Evolutionary conservation across 2,113 vertebrate species (phyloP).

Genomic region (Strix uralensis): DNA sequence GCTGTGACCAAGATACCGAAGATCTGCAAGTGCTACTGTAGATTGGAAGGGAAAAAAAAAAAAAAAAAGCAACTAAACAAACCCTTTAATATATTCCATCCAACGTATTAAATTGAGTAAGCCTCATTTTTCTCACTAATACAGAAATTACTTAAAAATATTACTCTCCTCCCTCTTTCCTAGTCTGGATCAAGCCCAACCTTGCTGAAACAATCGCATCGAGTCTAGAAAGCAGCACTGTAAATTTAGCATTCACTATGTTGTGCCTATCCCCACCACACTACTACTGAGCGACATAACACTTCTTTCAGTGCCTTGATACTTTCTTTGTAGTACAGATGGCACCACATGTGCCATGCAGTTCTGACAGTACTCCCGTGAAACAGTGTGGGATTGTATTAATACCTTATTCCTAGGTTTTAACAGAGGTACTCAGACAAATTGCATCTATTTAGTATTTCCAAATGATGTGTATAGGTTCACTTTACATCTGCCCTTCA

Average conservation of each 20-base stretch:
- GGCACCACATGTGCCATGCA: background rate
- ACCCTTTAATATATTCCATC: background rate
- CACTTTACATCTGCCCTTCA: background rate
- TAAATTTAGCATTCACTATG: background rate
- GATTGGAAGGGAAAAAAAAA: background rate
- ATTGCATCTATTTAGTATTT: background rate
- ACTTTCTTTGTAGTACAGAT: conserved; percentile 9
- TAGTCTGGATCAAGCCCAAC: background rate
- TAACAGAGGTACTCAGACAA: background rate
- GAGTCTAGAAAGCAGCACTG: background rate
- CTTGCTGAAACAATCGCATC: background rate
- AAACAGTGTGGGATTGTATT: background rate
- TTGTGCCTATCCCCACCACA: conserved; percentile 9
- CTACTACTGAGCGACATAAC: background rate
- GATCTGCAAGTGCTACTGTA: background rate
- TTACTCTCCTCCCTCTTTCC: background rate
- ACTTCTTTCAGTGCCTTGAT: background rate
- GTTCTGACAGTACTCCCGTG: background rate
- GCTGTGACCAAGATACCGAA: background rate
- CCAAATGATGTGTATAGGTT: background rate
- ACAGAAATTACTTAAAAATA: background rate
- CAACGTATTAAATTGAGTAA: background rate
- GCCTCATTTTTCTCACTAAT: background rate
- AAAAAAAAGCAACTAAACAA: background rate
- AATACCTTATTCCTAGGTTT: background rate